These are phyloP conservation scores for Vimba vimba DNA, from an alignment of 2,113 vertebrate species.

Conservation along the genomic window DNA sequence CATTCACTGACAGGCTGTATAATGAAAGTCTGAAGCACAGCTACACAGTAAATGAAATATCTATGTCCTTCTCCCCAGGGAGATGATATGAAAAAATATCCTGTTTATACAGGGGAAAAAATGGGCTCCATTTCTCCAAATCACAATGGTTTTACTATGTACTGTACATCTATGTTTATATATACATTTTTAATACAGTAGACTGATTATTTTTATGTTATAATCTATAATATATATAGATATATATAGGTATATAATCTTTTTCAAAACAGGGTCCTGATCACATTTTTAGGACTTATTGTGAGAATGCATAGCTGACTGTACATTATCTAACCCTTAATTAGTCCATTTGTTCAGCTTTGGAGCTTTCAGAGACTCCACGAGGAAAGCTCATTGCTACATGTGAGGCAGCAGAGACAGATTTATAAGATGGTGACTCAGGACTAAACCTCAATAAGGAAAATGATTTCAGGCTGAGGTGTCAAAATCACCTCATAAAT, in stretches of 20 bases:
- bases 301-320: background rate
- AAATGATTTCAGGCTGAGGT: slow-evolving; percentile 29
- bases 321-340: background rate
- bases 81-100: slow-evolving; percentile 13
- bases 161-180: no score
- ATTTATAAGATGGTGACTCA: slow-evolving; percentile 12
- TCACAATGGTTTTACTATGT: background rate
- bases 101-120: background rate
- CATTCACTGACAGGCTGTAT: slow-evolving; percentile 29
- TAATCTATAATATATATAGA: no score
- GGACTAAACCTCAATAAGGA: slow-evolving; percentile 31
- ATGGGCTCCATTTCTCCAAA: background rate
- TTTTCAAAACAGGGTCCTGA: background rate
- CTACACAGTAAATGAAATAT: slow-evolving; percentile 38
- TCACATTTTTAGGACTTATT: background rate
- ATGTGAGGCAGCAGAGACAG: background rate
- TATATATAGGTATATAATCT: no score
- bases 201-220: background rate
- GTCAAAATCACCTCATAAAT: slow-evolving; percentile 11
- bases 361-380: background rate
- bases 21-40: slow-evolving; percentile 32
- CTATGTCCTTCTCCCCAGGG: slow-evolving; percentile 20
- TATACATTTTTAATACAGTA: background rate
- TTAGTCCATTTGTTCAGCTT: background rate
- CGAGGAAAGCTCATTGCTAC: background rate